Base-by-base conservation (phyloP, 2,113 vertebrate genomes). In the Martes martes region DNA sequence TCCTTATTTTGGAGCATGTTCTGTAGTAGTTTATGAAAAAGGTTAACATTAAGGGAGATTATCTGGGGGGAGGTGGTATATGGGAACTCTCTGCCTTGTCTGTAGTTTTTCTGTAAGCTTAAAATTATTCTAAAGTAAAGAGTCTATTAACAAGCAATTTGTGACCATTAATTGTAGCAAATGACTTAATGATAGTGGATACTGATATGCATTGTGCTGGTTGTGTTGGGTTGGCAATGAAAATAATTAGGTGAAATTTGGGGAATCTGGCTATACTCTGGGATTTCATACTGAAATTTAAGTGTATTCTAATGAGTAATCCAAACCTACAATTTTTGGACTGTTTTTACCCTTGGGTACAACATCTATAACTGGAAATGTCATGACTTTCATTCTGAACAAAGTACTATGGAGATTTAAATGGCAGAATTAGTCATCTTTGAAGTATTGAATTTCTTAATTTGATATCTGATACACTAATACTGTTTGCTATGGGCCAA, bases 351-450 rank as follows among this genome's bases (percentile, higher is more conserved):
- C 50, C 13, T 78, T 42, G 36, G 28, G 52, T 92, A 65, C 3
- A 69, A 57, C 26, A 71, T 69, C 61, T 89, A 14, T 78, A 85
- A 47, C 52, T 55, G 55, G 69, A 86, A 95, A 91, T 80, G 14
- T 76, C 50, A 61, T 61, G 31, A 39, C 28, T 94, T 96, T 95
- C 74, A 96, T 94, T 89, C 80, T 90, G 63, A 92, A 61, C n/a
- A 96, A 93, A 59, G 42, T 19, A 47, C 47, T 69, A 0, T 52
- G n/a, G 63, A 76, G 14, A 73, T 39, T 47, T 92, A 95, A 93
- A 63, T 92, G 74, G 73, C 2, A 74, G 23, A 7, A 80, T 63
- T 82, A 85, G 23, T 33, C 88, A n/a, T 86, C 45, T 94, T 84
- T 85, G 74, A 94, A 91, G 19, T 5, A 85, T 52, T 79, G 16